Evolutionary conservation across 2,888 invertebrate species (phyloP).

Genomic region (Melanotus villosus): DNA sequence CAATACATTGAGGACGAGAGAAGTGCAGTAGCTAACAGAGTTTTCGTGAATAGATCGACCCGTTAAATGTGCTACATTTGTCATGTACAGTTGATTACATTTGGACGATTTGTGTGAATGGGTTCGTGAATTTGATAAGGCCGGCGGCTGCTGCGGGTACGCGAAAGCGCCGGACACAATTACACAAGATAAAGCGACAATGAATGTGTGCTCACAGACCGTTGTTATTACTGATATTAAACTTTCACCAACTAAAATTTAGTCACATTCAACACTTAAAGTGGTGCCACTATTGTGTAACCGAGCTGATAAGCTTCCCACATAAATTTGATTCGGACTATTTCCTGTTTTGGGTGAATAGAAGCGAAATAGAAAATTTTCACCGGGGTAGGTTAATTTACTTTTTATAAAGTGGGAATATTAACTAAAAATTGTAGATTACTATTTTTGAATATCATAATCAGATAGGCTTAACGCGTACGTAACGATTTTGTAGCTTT

Average conservation of each 20-base stretch:
- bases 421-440: too few relatives aligned
- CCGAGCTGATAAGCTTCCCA: constrained; percentile 43
- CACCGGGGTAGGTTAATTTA: background rate
- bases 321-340: constrained; percentile 40
- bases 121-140: constrained; percentile 63
- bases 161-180: constrained; percentile 58
- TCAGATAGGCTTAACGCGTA: too few relatives aligned
- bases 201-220: constrained; percentile 61
- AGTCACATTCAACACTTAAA: constrained; percentile 47
- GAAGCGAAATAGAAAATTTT: constrained; percentile 22
- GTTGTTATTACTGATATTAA: constrained; percentile 59
- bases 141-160: constrained; percentile 57
- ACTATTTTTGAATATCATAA: too few relatives aligned
- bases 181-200: constrained; percentile 64
- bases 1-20: background rate
- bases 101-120: constrained; percentile 65
- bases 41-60: constrained; percentile 52
- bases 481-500: too few relatives aligned
- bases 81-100: constrained; percentile 67
- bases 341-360: constrained; percentile 28
- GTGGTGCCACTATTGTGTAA: constrained; percentile 42
- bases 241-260: constrained; percentile 49
- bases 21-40: constrained; percentile 18
- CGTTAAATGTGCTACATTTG: constrained; percentile 64
- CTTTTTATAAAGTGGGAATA: background rate